Evolutionary conservation across 2,888 invertebrate species (phyloP), one percentile per base, ranked within the genome.

Genomic region (Pachydiplax longipennis): DNA sequence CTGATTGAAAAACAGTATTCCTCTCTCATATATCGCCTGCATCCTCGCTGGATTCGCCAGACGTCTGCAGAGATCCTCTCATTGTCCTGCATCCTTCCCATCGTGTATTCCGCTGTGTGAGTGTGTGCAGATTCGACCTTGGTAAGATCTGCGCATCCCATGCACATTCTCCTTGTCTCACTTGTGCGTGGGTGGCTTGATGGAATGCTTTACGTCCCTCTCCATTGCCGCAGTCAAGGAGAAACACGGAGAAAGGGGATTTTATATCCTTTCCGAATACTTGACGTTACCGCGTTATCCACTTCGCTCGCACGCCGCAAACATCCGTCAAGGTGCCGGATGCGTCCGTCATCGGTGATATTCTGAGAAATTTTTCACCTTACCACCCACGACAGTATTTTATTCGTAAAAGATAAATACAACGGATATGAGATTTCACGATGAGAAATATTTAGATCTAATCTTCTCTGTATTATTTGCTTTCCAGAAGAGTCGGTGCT

Each of bases 111-210:
- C 87, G 61, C 31, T 22, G 25, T 18, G n/a, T 37, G 37, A 10
- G 61, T 61, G 40, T 82, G 87, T 65, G 61, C 87, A 40, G 58
- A 61, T 37, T 10, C 87, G 87, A 61, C 87, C 87, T 87, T 87
- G 58, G 61, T 61, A 37, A 61, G 37, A 31, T 87, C 87, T 10
- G 37, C 87, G 31, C 87, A 37, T 87, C 37, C 40, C 40, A 8
- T 37, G 25, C 80, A 31, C 81, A 31, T 37, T 44, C 81, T 40
- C 35, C 12, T 35, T n/a, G 53, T 10, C 87, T 8, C 81, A 15
- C 18, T 25, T 18, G 48, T 48, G 87, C 87, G 87, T 87, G 87
- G 87, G 87, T 37, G 87, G 87, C 12, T 40, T 87, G 61, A 65
- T 87, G 87, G 87, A 87, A 87, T 87, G 87, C 87, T 22, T 31